Base-by-base conservation (phyloP, 2,888 invertebrate species). In the Scaeva pyrastri region DNA sequence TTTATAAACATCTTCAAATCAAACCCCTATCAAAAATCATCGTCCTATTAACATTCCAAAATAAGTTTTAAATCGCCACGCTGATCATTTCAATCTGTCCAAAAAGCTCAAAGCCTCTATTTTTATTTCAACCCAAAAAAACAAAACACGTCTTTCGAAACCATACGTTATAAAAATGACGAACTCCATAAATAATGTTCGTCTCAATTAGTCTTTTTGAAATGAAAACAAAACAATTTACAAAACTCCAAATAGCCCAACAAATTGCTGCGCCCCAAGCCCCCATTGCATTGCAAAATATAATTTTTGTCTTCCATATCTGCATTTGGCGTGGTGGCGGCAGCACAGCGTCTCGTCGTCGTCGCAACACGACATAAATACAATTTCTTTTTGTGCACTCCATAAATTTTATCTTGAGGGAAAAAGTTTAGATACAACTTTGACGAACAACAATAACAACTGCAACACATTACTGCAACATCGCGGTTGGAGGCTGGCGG, bases 241-340 rank as follows among this genome's bases (percentile, higher is more conserved):
- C 68, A 50, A 50, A 36, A 21, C 66, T 31, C 21, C 39, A 60
- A 60, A 60, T 41, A n/a, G 52, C 50, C 14, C 31, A 66, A 52
- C 68, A 68, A 68, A 52, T 68, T 68, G 68, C 60, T 62, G 64
- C 68, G 74, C 80, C 75, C 70, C 68, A 70, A 62, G 60, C 60
- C 52, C 60, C 52, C 11, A 70, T 70, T 45, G 58, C 56, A 72
- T 60, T 11, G 56, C 43, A 62, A 41, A 23, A 64, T 64, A 10
- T 64, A 10, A 48, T 62, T 64, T 64, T 80, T 58, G 43, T 66
- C 66, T 75, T 75, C 74, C 74, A 36, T 66, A 62, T 60, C 62
- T 5, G 31, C 31, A 31, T 5, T 8, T 31, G 6, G 31, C 5
- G 6, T 8, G 31, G 31, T 1, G 31, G 31, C 2, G 31, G 31